Evolutionary conservation across 2,113 vertebrate species (phyloP), one percentile per base, ranked within the genome.

Genomic region (Gobio gobio): DNA sequence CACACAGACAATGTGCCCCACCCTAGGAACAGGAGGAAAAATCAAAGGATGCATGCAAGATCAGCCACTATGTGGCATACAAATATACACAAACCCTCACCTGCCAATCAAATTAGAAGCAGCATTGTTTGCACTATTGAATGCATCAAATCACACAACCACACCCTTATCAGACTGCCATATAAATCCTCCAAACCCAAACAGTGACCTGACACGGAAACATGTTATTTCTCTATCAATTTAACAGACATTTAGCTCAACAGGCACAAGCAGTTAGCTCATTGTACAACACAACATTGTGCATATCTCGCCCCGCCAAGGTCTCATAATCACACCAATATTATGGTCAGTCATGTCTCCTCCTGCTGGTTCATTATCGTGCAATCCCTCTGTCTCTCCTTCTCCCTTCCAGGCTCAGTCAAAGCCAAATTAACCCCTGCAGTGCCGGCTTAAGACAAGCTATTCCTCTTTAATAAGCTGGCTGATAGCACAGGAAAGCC

Each of bases 301-400:
- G 85, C 61, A 80, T 51, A 88, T 75, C 82, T 59, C 64, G 40
- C 54, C 36, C 63, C 40, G 13, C 9, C 14, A 20, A 51, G 70
- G 64, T 79, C 82, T 88, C 58, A 49, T 88, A 89, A 89, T 88
- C 88, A 88, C 56, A 66, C 82, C 85, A 86, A 88, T 89, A 78
- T 85, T 74, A 88, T 89, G 86, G 88, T 82, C 88, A 88, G 88
- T 89, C 88, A 89, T 88, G 88, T 82, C 83, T 88, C 86, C 58
- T 78, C 75, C 78, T 83, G 83, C 79, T 86, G 66, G 72, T 89
- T 88, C 88, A 89, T 89, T 88, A 89, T 76, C 70, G 51, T 75
- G 75, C 84, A 75, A 85, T 86, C 85, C 74, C 88, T 88, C 84
- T 20, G 47, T 83, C 72, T 78, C 74, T 84, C 78, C 73, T 47